A percentile compares a stretch with the other conserved stretches of the same genome.
phyloP scores from a whole-genome alignment of 2,797 vertebrate genomes.

The Salarias fasciatus region DNA sequence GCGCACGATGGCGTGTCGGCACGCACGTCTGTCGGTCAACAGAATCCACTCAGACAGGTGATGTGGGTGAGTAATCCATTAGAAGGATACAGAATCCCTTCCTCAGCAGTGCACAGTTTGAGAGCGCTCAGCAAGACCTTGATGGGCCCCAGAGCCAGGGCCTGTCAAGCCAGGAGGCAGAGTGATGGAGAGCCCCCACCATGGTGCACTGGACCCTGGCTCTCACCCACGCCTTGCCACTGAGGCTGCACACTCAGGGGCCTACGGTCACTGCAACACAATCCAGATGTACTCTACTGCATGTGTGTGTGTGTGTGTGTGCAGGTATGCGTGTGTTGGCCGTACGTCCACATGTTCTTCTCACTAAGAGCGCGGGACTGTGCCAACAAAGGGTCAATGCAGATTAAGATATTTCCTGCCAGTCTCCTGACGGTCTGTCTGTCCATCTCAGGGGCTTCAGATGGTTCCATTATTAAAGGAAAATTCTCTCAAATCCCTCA shows the following conservation, averaged over 20 bases:
- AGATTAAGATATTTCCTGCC: conserved; percentile 83
- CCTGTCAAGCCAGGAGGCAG: conserved; percentile 82
- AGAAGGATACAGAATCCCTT: conserved; percentile 82
- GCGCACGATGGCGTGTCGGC: conserved; percentile 21
- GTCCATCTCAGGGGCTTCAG: conserved; percentile 68
- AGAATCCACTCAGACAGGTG: conserved; percentile 82
- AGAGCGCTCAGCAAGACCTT: conserved; percentile 75
- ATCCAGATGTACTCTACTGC: conserved; percentile 80
- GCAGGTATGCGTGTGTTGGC: conserved; percentile 48
- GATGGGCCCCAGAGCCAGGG: conserved; percentile 77
- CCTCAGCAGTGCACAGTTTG: conserved; percentile 80
- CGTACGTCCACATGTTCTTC: conserved; percentile 49
- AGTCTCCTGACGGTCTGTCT: conserved; percentile 60
- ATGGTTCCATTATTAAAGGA: conserved; percentile 77
- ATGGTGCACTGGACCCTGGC: conserved; percentile 81
- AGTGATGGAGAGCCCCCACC: conserved; percentile 86
- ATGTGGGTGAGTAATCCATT: conserved; percentile 85
- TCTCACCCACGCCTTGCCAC: conserved; percentile 78
- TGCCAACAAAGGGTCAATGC: conserved; percentile 70
- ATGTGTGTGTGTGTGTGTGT: conserved; percentile 32
- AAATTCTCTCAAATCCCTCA: conserved; percentile 77
- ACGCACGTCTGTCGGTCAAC: conserved; percentile 75
- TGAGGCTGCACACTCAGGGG: conserved; percentile 74
- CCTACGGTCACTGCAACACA: conserved; percentile 73
- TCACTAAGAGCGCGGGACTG: conserved; percentile 61